Conservation (phyloP, 23 tunicate species). For the Styela clava region DNA sequence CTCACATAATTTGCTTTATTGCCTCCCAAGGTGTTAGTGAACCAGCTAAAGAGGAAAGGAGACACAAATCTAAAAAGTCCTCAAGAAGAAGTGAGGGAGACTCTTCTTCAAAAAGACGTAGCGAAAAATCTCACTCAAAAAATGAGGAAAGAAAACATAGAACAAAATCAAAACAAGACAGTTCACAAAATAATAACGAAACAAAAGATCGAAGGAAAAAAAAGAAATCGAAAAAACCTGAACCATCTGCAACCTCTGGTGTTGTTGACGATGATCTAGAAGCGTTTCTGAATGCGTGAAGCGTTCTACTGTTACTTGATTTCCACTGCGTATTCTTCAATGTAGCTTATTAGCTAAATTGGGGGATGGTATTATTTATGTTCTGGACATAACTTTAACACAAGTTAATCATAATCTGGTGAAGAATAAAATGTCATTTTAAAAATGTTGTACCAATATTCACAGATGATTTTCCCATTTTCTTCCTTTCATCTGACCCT, state of each 20-base stretch:
- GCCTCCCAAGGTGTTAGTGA: not conserved
- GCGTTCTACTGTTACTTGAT: no score
- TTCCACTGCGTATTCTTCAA: no score
- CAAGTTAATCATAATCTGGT: no score
- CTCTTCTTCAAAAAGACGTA: not conserved
- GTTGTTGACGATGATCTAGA: constrained; percentile 44
- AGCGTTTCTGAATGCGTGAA: constrained; percentile 47
- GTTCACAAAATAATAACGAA: not conserved
- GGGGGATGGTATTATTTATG: no score
- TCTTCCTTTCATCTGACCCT: no score
- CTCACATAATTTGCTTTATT: constrained; percentile 4
- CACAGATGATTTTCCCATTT: no score
- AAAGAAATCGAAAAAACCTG: constrained; percentile 26
- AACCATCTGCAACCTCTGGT: not conserved
- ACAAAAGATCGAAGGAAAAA: not conserved
- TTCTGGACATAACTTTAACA: no score
- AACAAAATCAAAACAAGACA: constrained; percentile 41
- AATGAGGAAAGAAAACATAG: constrained; percentile 25
- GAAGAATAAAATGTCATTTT: no score
- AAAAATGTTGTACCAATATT: no score
- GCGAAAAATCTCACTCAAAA: constrained; percentile 10
- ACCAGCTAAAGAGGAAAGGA: not conserved
- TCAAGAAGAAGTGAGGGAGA: not conserved
- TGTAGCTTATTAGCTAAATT: no score
- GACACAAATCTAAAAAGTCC: constrained; percentile 8